Evolutionary conservation across 1,140 invertebrate species (phyloP).

Genomic region (Bombus balteatus): DNA sequence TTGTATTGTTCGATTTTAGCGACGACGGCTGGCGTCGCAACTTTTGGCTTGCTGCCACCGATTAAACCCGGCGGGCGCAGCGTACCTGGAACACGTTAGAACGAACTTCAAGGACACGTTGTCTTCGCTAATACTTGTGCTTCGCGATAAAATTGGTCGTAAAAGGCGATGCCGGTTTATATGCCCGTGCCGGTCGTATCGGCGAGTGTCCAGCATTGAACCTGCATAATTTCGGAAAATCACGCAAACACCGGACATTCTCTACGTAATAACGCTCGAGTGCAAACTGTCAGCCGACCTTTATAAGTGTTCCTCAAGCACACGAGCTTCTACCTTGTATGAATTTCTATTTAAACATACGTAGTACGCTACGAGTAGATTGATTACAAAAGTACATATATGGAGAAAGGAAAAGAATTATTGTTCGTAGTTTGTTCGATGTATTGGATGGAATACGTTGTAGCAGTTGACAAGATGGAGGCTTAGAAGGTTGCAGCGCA

Average conservation of each 20-base stretch:
- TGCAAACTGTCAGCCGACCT: not conserved
- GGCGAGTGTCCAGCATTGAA: conserved; percentile 8
- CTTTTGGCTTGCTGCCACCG: conserved; percentile 99
- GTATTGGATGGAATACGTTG: too few species aligned
- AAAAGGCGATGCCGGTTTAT: conserved; percentile 54
- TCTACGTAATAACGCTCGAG: not conserved
- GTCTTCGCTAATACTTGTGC: conserved; percentile 40
- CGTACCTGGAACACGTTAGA: conserved; percentile 88
- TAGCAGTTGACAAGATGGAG: conserved; percentile 1
- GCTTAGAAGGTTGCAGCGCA: not conserved
- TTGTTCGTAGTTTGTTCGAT: not conserved
- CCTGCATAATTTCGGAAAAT: conserved; percentile 58
- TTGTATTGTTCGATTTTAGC: conserved; percentile 98
- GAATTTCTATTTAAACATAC: not conserved
- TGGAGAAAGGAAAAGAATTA: not conserved
- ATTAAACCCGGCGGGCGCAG: conserved; percentile 97
- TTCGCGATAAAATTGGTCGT: conserved; percentile 57
- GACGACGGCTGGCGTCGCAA: conserved; percentile 97
- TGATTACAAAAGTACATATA: too few species aligned
- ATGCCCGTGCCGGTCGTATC: conserved; percentile 2
- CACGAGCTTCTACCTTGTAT: not conserved
- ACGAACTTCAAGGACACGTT: conserved; percentile 57
- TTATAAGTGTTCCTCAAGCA: not conserved
- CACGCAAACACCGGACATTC: conserved; percentile 44
- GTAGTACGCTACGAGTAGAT: not conserved